Conservation (phyloP, 2,797 vertebrate genomes). For the Schizopygopsis malacanthus region DNA sequence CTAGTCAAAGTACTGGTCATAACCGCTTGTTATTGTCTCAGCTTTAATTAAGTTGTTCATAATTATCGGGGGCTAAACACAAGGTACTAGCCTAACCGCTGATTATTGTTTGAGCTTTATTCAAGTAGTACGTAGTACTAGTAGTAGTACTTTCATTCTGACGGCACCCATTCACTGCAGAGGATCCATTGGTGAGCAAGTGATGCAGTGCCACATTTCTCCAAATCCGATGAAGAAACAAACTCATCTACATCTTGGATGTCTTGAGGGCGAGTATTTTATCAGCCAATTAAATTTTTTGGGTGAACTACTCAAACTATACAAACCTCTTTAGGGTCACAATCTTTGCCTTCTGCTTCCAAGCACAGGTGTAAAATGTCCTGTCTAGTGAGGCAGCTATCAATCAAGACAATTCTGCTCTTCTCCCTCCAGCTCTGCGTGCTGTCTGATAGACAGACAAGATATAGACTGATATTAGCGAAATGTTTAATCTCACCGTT, state of each 20-base stretch:
- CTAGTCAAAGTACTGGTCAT: too few relatives aligned
- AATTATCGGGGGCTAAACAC: too few relatives aligned
- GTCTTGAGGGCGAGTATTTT: not conserved
- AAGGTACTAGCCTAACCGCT: too few relatives aligned
- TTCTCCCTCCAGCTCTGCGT: conserved; percentile 17
- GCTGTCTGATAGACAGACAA: not conserved
- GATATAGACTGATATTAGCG: not conserved
- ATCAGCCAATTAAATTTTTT: not conserved
- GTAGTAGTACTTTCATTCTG: not conserved
- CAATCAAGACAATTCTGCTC: conserved; percentile 3
- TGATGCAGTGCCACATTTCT: not conserved
- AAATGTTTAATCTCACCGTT: conserved; percentile 43
- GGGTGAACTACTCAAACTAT: not conserved
- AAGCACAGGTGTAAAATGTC: conserved; percentile 22
- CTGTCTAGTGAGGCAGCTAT: conserved; percentile 13
- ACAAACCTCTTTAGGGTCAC: conserved; percentile 21
- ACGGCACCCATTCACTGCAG: not conserved
- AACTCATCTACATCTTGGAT: not conserved
- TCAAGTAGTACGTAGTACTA: too few relatives aligned
- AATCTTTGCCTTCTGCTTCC: conserved; percentile 19
- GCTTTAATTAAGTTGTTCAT: too few relatives aligned
- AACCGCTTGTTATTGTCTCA: too few relatives aligned
- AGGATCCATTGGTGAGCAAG: not conserved
- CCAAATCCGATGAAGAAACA: not conserved
- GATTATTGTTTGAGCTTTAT: too few relatives aligned